phyloP scores from a whole-genome alignment of 2,113 vertebrate genomes.

The Heterocephalus glaber region DNA sequence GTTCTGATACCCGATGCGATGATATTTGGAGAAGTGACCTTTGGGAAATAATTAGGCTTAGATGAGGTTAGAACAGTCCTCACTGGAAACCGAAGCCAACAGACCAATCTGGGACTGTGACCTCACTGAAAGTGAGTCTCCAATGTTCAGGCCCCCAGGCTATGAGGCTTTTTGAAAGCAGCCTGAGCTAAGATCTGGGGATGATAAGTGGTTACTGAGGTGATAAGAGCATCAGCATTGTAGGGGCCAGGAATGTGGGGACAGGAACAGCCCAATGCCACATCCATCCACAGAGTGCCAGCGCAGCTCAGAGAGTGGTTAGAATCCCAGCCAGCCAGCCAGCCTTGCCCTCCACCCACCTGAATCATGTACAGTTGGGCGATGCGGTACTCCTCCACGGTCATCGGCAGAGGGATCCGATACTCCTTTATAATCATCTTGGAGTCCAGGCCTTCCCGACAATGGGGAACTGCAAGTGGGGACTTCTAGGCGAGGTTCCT shows the following conservation, averaged over 20 bases:
- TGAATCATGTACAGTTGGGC: constrained; percentile 99
- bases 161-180: too few relatives aligned
- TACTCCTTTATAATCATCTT: constrained; percentile 99
- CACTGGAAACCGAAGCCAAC: background rate
- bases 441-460: constrained; percentile 81
- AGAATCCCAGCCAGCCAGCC: background rate
- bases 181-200: background rate
- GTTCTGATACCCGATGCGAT: background rate
- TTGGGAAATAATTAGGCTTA: background rate
- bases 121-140: background rate
- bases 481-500: constrained; percentile 81
- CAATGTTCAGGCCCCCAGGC: background rate
- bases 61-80: background rate
- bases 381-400: constrained; percentile 98
- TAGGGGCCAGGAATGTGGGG: accelerated
- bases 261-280: background rate
- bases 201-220: accelerated
- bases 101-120: background rate
- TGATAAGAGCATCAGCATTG: accelerated
- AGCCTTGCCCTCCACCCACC: constrained; percentile 82
- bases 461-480: constrained; percentile 79
- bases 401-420: constrained; percentile 97
- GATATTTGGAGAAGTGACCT: background rate
- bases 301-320: accelerated
- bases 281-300: accelerated